Evolutionary conservation across 1,140 invertebrate genomes (phyloP).

Genomic region (Drosophila ercepeae): DNA sequence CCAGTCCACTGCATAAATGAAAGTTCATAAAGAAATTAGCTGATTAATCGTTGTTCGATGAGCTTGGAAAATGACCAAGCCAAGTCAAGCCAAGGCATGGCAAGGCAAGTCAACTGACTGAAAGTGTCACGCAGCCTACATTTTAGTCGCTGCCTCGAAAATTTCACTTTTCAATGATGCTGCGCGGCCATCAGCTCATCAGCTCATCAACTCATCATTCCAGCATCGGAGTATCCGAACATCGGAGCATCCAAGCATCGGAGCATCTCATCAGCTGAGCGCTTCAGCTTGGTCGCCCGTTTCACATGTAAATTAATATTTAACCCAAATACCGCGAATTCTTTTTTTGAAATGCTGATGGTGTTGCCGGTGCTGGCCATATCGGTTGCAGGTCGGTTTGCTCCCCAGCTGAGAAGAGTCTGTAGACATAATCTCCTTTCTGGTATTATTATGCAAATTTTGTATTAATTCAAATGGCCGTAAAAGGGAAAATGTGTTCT

Average conservation of each 20-base stretch:
- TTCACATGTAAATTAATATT: conserved; percentile 83
- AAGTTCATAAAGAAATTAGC: conserved; percentile 82
- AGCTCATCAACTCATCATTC: not conserved
- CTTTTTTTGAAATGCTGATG: conserved; percentile 58
- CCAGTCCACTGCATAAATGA: conserved; percentile 71
- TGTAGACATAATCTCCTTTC: conserved; percentile 36
- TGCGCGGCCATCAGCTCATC: conserved; percentile 16
- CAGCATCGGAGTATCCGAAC: not conserved
- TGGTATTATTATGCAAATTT: conserved; percentile 78
- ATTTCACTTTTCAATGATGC: conserved; percentile 82
- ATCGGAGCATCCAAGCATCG: not conserved
- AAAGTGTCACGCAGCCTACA: conserved; percentile 81
- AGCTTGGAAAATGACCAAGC: conserved; percentile 79
- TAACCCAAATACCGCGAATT: conserved; percentile 83
- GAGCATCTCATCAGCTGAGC: conserved; percentile 39
- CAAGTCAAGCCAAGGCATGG: conserved; percentile 15
- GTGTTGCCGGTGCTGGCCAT: conserved; percentile 18
- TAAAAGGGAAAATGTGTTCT: conserved; percentile 62
- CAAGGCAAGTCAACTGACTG: conserved; percentile 49
- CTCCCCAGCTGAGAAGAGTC: conserved; percentile 12
- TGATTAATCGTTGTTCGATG: conserved; percentile 81
- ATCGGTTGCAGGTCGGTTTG: conserved; percentile 35
- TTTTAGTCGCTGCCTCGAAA: conserved; percentile 62
- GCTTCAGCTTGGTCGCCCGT: conserved; percentile 26
- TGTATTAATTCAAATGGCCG: conserved; percentile 69